Evolutionary conservation across 2,113 vertebrate genomes (phyloP).

Genomic region (Chaetorhynchus papuensis): DNA sequence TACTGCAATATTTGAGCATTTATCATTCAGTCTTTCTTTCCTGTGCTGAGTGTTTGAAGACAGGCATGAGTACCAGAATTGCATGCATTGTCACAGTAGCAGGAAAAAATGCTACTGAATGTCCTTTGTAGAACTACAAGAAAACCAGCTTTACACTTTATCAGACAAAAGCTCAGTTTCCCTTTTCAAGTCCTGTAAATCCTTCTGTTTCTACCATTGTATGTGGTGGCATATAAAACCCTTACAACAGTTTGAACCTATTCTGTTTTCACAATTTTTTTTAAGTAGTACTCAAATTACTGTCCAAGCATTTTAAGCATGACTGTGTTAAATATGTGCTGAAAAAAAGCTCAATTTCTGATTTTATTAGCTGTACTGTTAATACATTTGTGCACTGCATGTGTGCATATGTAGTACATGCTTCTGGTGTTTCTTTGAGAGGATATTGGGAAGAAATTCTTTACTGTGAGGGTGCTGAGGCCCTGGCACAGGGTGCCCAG

Average conservation of each 20-base stretch:
- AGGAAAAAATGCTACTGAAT: not conserved
- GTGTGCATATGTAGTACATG: not conserved
- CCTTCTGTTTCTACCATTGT: not conserved
- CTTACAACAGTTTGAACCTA: not conserved
- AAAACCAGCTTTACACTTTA: not conserved
- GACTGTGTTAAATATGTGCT: not conserved
- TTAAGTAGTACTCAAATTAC: not conserved
- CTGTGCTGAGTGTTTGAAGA: not conserved
- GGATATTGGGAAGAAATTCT: not conserved
- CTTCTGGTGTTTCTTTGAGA: not conserved
- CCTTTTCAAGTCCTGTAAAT: not conserved
- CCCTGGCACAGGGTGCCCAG: not conserved
- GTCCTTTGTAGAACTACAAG: not conserved
- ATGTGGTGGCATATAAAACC: not conserved
- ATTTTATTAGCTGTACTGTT: not conserved
- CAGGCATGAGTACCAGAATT: not conserved
- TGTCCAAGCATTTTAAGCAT: not conserved
- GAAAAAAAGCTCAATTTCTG: not conserved
- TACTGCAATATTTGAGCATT: not conserved
- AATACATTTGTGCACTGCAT: not conserved
- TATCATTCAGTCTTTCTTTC: not conserved
- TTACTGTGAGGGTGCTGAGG: not conserved
- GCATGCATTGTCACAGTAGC: not conserved
- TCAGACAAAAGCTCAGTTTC: not conserved
- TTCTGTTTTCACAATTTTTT: not conserved